Evolutionary conservation across 2,797 vertebrate species (phyloP).

Genomic region (Acropternis orthonyx): DNA sequence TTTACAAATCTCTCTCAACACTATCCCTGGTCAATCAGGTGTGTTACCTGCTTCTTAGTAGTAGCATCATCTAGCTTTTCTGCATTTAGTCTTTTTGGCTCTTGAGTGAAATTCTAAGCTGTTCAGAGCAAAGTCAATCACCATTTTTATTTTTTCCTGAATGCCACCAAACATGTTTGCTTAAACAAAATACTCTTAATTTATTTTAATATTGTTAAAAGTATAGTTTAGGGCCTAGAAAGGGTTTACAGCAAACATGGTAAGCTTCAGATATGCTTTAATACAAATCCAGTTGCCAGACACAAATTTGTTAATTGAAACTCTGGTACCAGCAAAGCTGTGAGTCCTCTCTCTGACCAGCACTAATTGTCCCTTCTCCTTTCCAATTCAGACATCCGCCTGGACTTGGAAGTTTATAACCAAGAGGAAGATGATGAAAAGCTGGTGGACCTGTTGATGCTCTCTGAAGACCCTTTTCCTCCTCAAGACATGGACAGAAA

Average conservation of each 20-base stretch:
- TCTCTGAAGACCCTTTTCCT: slow-evolving; percentile 84
- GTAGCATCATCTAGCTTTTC: not conserved
- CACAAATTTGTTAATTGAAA: not conserved
- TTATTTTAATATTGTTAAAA: not conserved
- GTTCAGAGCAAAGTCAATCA: not conserved
- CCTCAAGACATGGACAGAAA: slow-evolving; percentile 76
- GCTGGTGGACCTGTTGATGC: slow-evolving; percentile 84
- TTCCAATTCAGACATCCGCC: slow-evolving; percentile 83
- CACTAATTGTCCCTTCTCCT: not conserved
- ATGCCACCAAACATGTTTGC: not conserved
- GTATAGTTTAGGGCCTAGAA: not conserved
- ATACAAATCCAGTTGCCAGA: not conserved
- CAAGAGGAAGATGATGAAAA: slow-evolving; percentile 73
- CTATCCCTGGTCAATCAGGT: not conserved
- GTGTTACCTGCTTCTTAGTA: not conserved
- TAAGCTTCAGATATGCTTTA: not conserved
- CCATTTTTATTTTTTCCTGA: not conserved
- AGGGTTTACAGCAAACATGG: not conserved
- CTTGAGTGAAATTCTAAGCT: not conserved
- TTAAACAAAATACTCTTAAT: not conserved
- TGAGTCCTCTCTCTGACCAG: not conserved
- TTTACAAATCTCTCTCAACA: not conserved
- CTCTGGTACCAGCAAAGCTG: not conserved
- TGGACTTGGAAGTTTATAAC: slow-evolving; percentile 89
- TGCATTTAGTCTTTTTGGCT: not conserved